Evolutionary conservation across 2,797 vertebrate genomes (phyloP).

Genomic region (Gouania willdenowi): DNA sequence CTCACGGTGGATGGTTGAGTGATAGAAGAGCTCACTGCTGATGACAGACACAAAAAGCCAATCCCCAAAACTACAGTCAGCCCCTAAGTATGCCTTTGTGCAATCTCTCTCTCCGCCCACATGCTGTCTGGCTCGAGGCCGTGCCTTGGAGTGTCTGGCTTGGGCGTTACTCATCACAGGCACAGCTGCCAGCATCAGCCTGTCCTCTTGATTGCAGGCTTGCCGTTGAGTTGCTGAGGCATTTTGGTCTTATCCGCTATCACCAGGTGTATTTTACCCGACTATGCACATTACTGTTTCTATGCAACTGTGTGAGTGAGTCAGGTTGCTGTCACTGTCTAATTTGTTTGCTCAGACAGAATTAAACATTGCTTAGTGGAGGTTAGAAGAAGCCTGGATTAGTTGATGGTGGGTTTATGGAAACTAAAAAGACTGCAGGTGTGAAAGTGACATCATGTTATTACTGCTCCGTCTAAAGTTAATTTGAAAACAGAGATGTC

Average conservation of each 20-base stretch:
- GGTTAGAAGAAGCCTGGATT: slow-evolving; percentile 10
- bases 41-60: slow-evolving; percentile 60
- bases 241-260: slow-evolving; percentile 31
- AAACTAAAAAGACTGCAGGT: not conserved
- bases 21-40: slow-evolving; percentile 52
- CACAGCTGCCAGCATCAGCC: slow-evolving; percentile 35
- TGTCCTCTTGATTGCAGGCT: slow-evolving; percentile 43
- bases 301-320: too few species aligned
- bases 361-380: slow-evolving; percentile 1
- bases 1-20: slow-evolving; percentile 58
- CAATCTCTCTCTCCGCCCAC: slow-evolving; percentile 15
- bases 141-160: slow-evolving; percentile 55
- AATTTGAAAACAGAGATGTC: not conserved
- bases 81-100: slow-evolving; percentile 56
- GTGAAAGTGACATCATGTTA: too few species aligned
- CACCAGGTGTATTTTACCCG: slow-evolving; percentile 44
- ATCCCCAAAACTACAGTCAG: slow-evolving; percentile 39
- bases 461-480: too few species aligned
- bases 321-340: too few species aligned
- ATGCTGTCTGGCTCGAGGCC: slow-evolving; percentile 36
- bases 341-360: not conserved
- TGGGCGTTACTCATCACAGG: slow-evolving; percentile 55
- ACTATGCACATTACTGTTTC: too few species aligned
- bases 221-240: slow-evolving; percentile 36
- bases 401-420: slow-evolving; percentile 9